A percentile compares a stretch with the other conserved stretches of the same genome.
Conservation (phyloP, 1,140 invertebrate species). For the Zaprionus davidi region DNA sequence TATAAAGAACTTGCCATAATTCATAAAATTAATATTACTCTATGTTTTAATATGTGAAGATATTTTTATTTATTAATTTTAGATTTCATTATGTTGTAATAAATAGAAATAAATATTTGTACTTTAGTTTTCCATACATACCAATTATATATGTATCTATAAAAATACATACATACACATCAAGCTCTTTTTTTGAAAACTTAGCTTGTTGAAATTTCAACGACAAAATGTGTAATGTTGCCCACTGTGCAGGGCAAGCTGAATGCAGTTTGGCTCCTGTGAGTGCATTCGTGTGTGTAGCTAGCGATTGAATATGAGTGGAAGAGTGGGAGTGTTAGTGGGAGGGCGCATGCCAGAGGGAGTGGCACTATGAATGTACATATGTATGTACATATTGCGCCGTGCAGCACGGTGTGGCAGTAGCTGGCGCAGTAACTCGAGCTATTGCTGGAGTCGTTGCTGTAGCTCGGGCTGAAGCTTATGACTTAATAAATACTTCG, state of each 20-base stretch:
- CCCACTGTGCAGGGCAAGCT: constrained; percentile 25
- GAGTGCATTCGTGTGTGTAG: constrained; percentile 26
- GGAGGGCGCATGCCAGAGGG: background rate
- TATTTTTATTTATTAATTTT: too few species aligned
- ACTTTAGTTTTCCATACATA: too few species aligned
- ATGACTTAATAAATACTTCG: constrained; percentile 80
- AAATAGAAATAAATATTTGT: too few species aligned
- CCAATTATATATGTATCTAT: too few species aligned
- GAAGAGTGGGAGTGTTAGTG: background rate
- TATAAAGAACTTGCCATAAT: too few species aligned
- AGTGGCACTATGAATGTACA: constrained; percentile 1
- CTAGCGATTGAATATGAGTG: constrained; percentile 9
- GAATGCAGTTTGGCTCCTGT: constrained; percentile 22
- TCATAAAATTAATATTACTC: too few species aligned
- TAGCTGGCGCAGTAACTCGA: constrained; percentile 17
- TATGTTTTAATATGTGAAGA: too few species aligned
- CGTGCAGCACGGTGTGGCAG: constrained; percentile 17
- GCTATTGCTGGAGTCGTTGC: background rate
- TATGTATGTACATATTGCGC: constrained; percentile 17
- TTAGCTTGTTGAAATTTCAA: too few species aligned
- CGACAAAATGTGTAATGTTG: too few species aligned
- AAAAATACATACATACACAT: too few species aligned
- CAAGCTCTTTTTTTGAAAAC: too few species aligned
- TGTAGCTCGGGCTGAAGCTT: constrained; percentile 43
- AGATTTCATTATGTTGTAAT: too few species aligned